Evolutionary conservation across 2,888 invertebrate species (phyloP).

Genomic region (Emmelina monodactyla): DNA sequence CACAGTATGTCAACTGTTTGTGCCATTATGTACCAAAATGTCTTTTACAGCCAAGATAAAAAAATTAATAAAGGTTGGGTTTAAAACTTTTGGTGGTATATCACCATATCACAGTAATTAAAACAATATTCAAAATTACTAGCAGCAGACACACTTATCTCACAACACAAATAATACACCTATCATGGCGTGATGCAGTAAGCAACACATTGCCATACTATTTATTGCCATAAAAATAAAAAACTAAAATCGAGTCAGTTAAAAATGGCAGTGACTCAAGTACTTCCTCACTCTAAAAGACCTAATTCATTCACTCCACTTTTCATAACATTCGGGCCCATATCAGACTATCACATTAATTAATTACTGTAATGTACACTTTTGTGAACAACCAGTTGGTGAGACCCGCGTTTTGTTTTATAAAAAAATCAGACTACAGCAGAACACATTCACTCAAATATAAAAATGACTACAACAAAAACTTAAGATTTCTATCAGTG

Average conservation of each 20-base stretch:
- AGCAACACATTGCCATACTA: neutral
- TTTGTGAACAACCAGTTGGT: too few species aligned
- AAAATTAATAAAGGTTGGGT: neutral
- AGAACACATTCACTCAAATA: too few species aligned
- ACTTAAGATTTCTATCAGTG: too few species aligned
- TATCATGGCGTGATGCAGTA: neutral
- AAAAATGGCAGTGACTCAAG: slow-evolving; percentile 1
- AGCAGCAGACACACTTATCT: slow-evolving; percentile 12
- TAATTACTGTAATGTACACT: too few species aligned
- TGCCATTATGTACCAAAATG: slow-evolving; percentile 31
- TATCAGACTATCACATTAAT: too few species aligned
- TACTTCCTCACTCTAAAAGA: neutral
- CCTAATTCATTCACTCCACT: neutral
- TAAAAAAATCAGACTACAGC: too few species aligned
- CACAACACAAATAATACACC: slow-evolving; percentile 25
- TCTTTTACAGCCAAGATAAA: neutral
- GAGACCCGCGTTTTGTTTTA: too few species aligned
- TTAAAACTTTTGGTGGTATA: slow-evolving; percentile 33
- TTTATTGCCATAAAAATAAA: neutral
- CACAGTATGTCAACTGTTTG: slow-evolving; percentile 39
- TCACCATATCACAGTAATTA: slow-evolving; percentile 58
- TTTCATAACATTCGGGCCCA: too few species aligned
- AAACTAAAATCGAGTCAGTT: neutral
- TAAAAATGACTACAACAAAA: too few species aligned
- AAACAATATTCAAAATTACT: slow-evolving; percentile 38